Evolutionary conservation across 2,113 vertebrate species (phyloP).

Genomic region (Hypomesus transpacificus): DNA sequence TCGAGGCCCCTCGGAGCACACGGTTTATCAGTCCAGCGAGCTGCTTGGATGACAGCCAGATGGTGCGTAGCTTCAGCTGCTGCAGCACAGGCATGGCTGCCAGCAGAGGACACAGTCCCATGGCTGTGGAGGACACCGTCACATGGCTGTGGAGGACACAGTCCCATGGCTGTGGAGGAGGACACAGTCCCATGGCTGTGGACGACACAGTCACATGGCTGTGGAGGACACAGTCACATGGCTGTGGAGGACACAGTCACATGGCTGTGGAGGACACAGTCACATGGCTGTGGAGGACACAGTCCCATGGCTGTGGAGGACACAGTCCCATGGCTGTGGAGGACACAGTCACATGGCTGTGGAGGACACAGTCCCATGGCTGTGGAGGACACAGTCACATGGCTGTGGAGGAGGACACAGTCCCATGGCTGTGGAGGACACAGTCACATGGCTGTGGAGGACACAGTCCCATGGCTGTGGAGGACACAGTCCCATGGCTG

Average conservation of each 20-base stretch:
- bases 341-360: slow-evolving; percentile 14
- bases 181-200: too few relatives aligned
- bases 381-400: slow-evolving; percentile 10
- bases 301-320: too few relatives aligned
- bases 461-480: slow-evolving; percentile 16
- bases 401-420: slow-evolving; percentile 15
- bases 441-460: too few relatives aligned
- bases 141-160: too few relatives aligned
- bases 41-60: slow-evolving; percentile 27
- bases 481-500: slow-evolving; percentile 15
- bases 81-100: slow-evolving; percentile 43
- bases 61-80: slow-evolving; percentile 36
- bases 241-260: too few relatives aligned
- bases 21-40: slow-evolving; percentile 36
- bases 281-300: too few relatives aligned
- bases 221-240: too few relatives aligned
- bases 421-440: too few relatives aligned
- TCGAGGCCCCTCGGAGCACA: slow-evolving; percentile 25
- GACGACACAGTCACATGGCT: too few relatives aligned
- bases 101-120: slow-evolving; percentile 11
- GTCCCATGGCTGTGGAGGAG: neutral
- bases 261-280: too few relatives aligned
- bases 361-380: slow-evolving; percentile 12
- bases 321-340: slow-evolving; percentile 15
- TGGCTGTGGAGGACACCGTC: neutral